Percentiles rank a stretch among this genome's conserved stretches.
These are phyloP conservation scores for Cephus pulcher DNA, from an alignment of 2,888 invertebrate genomes.

Conservation along the genomic window DNA sequence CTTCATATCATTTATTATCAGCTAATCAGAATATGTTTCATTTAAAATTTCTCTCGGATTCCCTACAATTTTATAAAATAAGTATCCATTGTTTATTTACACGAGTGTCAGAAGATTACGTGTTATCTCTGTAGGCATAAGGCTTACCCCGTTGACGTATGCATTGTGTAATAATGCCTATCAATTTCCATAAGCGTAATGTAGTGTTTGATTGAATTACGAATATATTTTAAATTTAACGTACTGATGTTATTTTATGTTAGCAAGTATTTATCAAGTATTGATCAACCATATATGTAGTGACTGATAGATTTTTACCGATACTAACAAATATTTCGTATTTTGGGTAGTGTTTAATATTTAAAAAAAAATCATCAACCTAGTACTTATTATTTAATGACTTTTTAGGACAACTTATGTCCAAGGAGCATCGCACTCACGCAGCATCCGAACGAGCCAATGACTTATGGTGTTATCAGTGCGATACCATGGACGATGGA, in stretches of 20 bases:
- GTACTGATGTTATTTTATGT: neutral
- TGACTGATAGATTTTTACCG: neutral
- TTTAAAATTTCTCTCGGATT: neutral
- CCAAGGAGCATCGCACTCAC: conserved; percentile 81
- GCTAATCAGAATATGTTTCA: neutral
- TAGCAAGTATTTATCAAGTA: neutral
- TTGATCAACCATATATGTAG: neutral
- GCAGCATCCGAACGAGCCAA: conserved; percentile 83
- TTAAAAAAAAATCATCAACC: neutral
- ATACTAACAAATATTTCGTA: too few species aligned
- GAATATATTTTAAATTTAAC: neutral
- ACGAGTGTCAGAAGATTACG: neutral
- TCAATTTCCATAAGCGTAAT: neutral
- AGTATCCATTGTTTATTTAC: neutral
- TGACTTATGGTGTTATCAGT: conserved; percentile 85
- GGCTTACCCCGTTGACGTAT: neutral
- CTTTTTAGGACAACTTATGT: conserved; percentile 61
- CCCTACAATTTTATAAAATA: neutral
- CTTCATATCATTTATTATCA: conserved; percentile 10
- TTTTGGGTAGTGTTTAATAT: too few species aligned
- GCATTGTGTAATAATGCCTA: too few species aligned
- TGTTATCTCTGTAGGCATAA: neutral
- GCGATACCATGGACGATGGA: conserved; percentile 82
- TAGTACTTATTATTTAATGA: neutral
- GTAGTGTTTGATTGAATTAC: neutral